Evolutionary conservation across 2,797 vertebrate species (phyloP), one percentile per base, ranked within the genome.

Genomic region (Oryzias sinensis): DNA sequence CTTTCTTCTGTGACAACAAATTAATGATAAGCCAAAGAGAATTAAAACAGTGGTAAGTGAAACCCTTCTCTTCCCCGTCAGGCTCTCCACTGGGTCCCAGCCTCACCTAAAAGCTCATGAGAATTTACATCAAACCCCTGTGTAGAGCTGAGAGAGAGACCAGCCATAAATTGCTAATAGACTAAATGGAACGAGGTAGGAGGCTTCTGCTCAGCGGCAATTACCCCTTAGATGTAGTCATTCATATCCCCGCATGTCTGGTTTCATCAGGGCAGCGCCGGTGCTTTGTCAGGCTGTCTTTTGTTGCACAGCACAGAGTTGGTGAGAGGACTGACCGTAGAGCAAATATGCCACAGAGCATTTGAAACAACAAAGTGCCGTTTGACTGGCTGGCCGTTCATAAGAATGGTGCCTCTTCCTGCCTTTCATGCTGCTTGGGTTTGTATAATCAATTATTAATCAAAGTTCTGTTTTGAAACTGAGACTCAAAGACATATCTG

Each of bases 391-490:
- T 80, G 90, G 89, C 90, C 92, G 90, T 93, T 94, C 94, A 91
- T 89, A 55, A 87, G 90, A 94, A 89, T 85, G 89, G 89, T 90
- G 89, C 91, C 91, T 92, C 95, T 98, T 98, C 96, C 96, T 96
- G 96, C 88, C 96, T 98, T 98, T 99, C 94, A 98, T 96, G 95
- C 91, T 72, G 62, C 88, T 74, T 83, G 82, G 92, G 91, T 92
- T 94, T 88, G 87, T 96, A 94, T 97, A 95, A 98, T 99, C 96
- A 96, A 99, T 97, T 98, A 99, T 98, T 97, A 93, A 99, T 98
- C 97, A 99, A 98, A 98, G 97, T 93, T 83, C 71, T 68, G 89
- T 91, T 93, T 96, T 95, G 93, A 89, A 90, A 94, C 91, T 93
- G 86, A 89, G 95, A 94, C 93, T 93, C 94, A 95, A 96, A 94